phyloP scores from a whole-genome alignment of 2,113 vertebrate genomes.

The Parotia lawesii region DNA sequence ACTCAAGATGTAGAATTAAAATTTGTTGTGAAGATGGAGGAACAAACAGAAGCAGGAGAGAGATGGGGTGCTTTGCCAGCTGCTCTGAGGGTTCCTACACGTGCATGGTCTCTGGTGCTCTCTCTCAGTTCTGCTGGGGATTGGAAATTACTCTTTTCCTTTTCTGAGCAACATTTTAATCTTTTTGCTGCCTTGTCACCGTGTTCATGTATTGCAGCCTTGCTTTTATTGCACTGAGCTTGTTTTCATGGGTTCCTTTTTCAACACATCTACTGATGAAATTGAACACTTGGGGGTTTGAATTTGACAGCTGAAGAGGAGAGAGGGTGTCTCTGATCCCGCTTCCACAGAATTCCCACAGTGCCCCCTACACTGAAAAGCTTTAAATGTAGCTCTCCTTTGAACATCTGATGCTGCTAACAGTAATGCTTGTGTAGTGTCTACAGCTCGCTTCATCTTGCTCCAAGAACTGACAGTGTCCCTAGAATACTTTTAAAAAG shows the following conservation, averaged over 20 bases:
- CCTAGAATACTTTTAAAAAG: constrained; percentile 5
- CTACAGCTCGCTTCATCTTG: background rate
- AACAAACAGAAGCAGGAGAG: background rate
- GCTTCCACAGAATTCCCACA: background rate
- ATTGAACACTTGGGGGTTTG: background rate
- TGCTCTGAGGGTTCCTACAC: background rate
- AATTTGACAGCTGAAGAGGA: background rate
- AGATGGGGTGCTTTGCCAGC: background rate
- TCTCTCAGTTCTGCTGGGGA: background rate
- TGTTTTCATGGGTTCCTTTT: background rate
- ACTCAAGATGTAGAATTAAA: background rate
- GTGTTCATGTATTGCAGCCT: background rate
- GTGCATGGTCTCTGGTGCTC: background rate
- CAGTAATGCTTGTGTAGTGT: constrained; percentile 4
- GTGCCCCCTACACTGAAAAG: background rate
- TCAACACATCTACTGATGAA: background rate
- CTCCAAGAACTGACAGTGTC: background rate
- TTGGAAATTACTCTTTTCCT: constrained; percentile 7
- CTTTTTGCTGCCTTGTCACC: background rate
- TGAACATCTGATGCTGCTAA: constrained; percentile 1
- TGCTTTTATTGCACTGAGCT: background rate
- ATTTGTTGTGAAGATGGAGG: background rate
- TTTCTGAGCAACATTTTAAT: constrained; percentile 16
- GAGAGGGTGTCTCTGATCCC: background rate
- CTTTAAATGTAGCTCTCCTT: constrained; percentile 15